Percentiles rank a stretch among this genome's conserved stretches.
These are phyloP conservation scores for Carollia perspicillata DNA, from an alignment of 2,113 vertebrate genomes.

Conservation along the genomic window DNA sequence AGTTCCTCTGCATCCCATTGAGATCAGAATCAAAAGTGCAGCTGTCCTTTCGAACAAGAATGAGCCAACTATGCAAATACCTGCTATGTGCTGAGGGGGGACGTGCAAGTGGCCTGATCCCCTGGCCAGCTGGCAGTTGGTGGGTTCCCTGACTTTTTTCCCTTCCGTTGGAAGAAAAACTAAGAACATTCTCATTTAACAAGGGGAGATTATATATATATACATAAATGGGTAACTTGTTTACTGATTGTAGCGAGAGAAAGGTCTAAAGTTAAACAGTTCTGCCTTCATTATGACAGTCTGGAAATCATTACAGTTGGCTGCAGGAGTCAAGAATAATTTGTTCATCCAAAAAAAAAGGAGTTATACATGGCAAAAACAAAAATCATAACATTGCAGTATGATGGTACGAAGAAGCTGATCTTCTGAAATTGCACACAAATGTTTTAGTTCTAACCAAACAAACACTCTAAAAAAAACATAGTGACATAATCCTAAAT, in stretches of 20 bases:
- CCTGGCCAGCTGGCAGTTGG: background rate
- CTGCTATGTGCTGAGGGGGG: background rate
- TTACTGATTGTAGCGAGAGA: slow-evolving; percentile 62
- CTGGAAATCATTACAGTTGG: slow-evolving; percentile 74
- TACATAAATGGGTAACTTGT: slow-evolving; percentile 31
- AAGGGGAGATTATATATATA: background rate
- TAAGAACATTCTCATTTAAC: background rate
- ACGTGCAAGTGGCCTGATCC: background rate
- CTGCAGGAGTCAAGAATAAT: slow-evolving; percentile 74
- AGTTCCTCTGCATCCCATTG: background rate
- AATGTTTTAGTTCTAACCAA: background rate
- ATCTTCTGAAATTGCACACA: slow-evolving; percentile 43
- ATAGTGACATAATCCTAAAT: slow-evolving; percentile 16
- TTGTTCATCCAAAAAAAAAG: slow-evolving; percentile 69
- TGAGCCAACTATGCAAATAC: slow-evolving; percentile 41
- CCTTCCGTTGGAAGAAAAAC: background rate
- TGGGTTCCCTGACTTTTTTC: background rate
- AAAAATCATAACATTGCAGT: slow-evolving; percentile 36
- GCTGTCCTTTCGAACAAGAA: background rate
- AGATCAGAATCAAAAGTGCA: background rate
- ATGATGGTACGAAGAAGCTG: slow-evolving; percentile 45
- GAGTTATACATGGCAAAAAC: slow-evolving; percentile 63
- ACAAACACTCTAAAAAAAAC: background rate
- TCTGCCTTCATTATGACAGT: slow-evolving; percentile 72
- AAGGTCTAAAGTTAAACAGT: slow-evolving; percentile 72